A percentile compares a stretch with the other conserved stretches of the same genome.
Conservation (phyloP, 2,797 vertebrate genomes). For the Pelobates cultripes region DNA sequence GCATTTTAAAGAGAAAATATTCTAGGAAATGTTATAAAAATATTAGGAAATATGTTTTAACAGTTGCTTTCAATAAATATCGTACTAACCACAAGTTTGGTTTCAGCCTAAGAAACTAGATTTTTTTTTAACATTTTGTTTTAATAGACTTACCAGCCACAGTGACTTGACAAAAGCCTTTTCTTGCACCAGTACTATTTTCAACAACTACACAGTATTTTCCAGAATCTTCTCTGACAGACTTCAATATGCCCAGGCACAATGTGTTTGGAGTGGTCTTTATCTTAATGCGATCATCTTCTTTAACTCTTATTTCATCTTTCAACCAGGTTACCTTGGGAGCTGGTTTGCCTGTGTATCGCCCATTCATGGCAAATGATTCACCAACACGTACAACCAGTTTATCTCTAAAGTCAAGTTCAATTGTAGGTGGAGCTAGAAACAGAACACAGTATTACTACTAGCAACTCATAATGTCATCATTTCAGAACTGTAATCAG, state of each 20-base stretch:
- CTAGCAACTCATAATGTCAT: constrained; percentile 22
- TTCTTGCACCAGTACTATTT: constrained; percentile 92
- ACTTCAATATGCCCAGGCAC: constrained; percentile 87
- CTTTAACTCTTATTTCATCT: constrained; percentile 86
- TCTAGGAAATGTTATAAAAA: constrained; percentile 15
- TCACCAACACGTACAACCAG: constrained; percentile 90
- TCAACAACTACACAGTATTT: constrained; percentile 91
- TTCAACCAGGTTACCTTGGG: constrained; percentile 90
- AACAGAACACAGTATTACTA: constrained; percentile 55
- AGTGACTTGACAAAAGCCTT: constrained; percentile 88
- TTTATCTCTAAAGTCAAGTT: constrained; percentile 95
- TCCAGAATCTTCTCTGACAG: constrained; percentile 88
- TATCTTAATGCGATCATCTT: constrained; percentile 84
- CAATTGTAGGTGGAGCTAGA: constrained; percentile 92
- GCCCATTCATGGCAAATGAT: constrained; percentile 88
- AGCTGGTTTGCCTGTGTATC: constrained; percentile 90
- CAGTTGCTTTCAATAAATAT: too few relatives aligned
- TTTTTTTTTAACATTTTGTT: too few relatives aligned
- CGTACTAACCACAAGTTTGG: too few relatives aligned
- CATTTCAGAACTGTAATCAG: constrained; percentile 34
- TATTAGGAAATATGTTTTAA: too few relatives aligned
- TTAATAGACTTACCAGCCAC: constrained; percentile 85
- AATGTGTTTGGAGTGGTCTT: constrained; percentile 87
- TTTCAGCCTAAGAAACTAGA: too few relatives aligned
- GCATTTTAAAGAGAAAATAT: background rate